phyloP scores from a whole-genome alignment of 1,140 invertebrate species.

The Drosophila sucinea region DNA sequence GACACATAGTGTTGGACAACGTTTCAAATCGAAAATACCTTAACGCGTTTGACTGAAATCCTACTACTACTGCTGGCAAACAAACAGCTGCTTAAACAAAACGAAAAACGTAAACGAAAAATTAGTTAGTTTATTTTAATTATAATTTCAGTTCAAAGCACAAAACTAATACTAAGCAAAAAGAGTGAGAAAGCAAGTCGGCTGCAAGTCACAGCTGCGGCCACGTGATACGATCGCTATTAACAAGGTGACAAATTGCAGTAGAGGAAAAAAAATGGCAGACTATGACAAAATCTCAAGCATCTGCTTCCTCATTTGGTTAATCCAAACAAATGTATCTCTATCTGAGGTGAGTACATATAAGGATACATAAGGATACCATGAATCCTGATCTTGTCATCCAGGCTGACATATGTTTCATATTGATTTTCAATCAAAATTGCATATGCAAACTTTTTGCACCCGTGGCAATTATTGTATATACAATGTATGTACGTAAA shows the following conservation, averaged over 20 bases:
- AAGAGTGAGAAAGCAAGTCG: background rate
- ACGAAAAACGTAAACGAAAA: conserved; percentile 4
- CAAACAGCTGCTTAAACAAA: conserved; percentile 7
- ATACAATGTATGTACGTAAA: background rate
- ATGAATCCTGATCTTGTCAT: too few relatives aligned
- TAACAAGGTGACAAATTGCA: background rate
- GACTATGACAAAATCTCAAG: background rate
- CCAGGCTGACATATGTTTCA: conserved; percentile 51
- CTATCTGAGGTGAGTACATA: background rate
- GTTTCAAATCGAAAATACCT: background rate
- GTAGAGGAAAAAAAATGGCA: background rate
- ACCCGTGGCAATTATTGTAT: conserved; percentile 31
- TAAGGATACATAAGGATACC: too few relatives aligned
- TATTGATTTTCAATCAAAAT: conserved; percentile 50
- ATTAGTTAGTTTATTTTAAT: conserved; percentile 4
- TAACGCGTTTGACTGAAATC: background rate
- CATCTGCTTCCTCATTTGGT: background rate
- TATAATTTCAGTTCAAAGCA: background rate
- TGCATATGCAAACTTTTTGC: conserved; percentile 13
- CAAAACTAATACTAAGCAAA: conserved; percentile 1
- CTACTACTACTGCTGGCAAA: background rate
- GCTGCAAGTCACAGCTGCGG: background rate
- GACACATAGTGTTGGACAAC: background rate
- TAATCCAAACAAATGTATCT: background rate
- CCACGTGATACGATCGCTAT: background rate